Percentiles rank a stretch among this genome's conserved stretches.
Evolutionary conservation across 2,797 vertebrate species (phyloP).

Genomic region (Prunella strophiata): DNA sequence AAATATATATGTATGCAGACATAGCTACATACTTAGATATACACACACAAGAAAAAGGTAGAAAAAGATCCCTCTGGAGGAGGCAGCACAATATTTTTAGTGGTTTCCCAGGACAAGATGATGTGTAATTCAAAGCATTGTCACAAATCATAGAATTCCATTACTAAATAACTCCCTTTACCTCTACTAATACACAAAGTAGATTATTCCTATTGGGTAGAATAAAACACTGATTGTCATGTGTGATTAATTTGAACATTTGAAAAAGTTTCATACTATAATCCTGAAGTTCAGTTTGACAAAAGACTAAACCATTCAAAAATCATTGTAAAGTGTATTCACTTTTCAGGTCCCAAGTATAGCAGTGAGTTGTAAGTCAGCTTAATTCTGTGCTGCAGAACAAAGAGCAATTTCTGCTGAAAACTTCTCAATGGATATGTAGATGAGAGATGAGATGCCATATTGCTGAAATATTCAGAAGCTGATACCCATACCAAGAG

Average conservation of each 20-base stretch:
- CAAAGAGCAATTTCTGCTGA: slow-evolving; percentile 75
- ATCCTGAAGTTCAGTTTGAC: slow-evolving; percentile 60
- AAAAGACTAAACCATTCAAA: slow-evolving; percentile 61
- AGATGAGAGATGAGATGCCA: slow-evolving; percentile 72
- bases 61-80: background rate
- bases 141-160: slow-evolving; percentile 28
- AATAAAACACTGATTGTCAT: slow-evolving; percentile 38
- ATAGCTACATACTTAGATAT: background rate
- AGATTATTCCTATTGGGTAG: background rate
- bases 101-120: background rate
- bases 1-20: background rate
- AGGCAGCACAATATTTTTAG: background rate
- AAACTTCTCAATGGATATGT: slow-evolving; percentile 75
- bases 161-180: slow-evolving; percentile 19
- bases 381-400: slow-evolving; percentile 71
- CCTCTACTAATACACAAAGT: background rate
- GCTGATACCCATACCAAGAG: slow-evolving; percentile 70
- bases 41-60: background rate
- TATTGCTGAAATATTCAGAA: slow-evolving; percentile 78
- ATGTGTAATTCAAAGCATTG: slow-evolving; percentile 15
- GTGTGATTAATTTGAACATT: slow-evolving; percentile 36
- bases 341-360: slow-evolving; percentile 56
- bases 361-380: slow-evolving; percentile 60
- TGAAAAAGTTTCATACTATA: slow-evolving; percentile 55
- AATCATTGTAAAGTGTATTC: slow-evolving; percentile 49